Evolutionary conservation across 1,140 invertebrate species (phyloP), one percentile per base, ranked within the genome.

Genomic region (Meloidogyne floridensis): DNA sequence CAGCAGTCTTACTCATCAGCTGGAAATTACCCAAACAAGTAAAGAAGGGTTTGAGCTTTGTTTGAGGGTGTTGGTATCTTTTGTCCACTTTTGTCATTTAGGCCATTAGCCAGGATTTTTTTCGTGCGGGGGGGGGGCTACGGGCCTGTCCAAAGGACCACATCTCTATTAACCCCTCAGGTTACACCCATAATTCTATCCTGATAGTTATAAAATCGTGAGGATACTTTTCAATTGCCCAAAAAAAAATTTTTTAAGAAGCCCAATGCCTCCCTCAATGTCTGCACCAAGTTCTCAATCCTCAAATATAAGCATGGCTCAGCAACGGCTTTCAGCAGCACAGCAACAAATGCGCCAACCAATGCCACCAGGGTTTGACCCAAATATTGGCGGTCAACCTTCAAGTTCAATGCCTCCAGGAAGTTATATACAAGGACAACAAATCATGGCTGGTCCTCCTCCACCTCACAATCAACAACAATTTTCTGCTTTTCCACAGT

Each of bases 1-100:
- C 59, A 65, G 59, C 3, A 20, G 51, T 72, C 43, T 65, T 77
- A 47, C 32, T 77, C 75, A 47, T 47, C 43, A 32, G 32, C 32
- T 47, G 65, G 20, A 43, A 72, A 54, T n/a, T 79, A 42, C 65
- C 10, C 77, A 13, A 79, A 43, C 42, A 79, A 79, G 77, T 79
- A 51, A 20, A 32, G 32, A 32, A 32, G 32, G 65, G 20, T 59
- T 9, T 42, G 9, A 32, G 1, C 13, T 10, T 15, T 59, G 5
- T 54, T 77, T 32, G 7, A 32, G 18, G 47, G n/a, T 76, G 8
- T n/a, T 51, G 32, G 32, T 32, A 32, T 32, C 32, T 32, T 32
- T 32, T 32, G 32, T 32, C 32, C 32, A 32, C 32, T 32, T 32
- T 32, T 32, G 32, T 32, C 32, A 32, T 32, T 32, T 32, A 32